Evolutionary conservation across 2,888 invertebrate species (phyloP).

Genomic region (Phymatocera aterrima): DNA sequence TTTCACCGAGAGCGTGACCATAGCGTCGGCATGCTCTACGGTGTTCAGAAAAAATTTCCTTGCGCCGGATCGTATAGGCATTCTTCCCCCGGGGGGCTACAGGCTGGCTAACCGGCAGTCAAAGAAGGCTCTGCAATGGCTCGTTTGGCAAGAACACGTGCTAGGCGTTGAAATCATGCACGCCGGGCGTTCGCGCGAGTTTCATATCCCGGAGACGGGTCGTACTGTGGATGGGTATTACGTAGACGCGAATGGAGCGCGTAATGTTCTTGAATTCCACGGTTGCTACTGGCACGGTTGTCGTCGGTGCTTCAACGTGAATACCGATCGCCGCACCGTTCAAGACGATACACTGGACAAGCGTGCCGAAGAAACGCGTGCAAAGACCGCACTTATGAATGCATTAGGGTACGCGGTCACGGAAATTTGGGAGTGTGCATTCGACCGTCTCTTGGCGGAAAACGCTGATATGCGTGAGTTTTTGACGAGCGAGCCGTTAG

Average conservation of each 20-base stretch:
- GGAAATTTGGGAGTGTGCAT: conserved; percentile 51
- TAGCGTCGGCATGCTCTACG: conserved; percentile 56
- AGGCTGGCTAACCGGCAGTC: conserved; percentile 59
- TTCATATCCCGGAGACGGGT: conserved; percentile 29
- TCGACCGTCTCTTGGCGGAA: neutral
- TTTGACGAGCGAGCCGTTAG: neutral
- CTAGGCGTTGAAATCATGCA: conserved; percentile 52
- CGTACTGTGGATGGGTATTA: conserved; percentile 50
- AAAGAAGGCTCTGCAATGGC: conserved; percentile 53
- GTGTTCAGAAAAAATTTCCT: conserved; percentile 55
- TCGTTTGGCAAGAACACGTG: conserved; percentile 49
- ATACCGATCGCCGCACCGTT: neutral
- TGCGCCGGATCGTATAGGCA: conserved; percentile 57
- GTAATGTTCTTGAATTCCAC: conserved; percentile 50
- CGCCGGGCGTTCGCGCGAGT: conserved; percentile 52
- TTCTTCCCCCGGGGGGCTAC: conserved; percentile 61
- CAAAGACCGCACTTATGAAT: neutral
- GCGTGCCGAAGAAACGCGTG: conserved; percentile 38
- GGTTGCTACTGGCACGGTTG: conserved; percentile 52
- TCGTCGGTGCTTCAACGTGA: conserved; percentile 36
- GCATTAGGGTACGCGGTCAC: neutral
- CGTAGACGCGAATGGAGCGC: neutral
- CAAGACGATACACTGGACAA: conserved; percentile 35
- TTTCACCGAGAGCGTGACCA: conserved; percentile 51
- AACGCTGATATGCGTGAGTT: neutral